phyloP scores from a whole-genome alignment of 2,797 vertebrate genomes.

The Echeneis naucrates region DNA sequence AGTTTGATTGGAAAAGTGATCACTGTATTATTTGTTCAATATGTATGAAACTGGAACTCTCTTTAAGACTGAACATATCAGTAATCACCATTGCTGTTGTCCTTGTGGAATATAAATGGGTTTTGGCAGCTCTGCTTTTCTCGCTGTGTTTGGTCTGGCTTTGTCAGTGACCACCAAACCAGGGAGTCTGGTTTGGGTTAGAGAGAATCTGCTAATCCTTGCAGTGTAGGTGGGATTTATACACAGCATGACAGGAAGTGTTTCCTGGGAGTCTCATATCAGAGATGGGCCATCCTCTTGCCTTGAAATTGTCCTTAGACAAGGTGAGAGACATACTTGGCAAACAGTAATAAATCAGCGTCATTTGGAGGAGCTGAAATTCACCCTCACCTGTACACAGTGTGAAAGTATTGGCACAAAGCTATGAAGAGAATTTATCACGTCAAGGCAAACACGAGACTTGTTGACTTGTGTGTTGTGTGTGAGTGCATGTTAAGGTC shows the following conservation, averaged over 20 bases:
- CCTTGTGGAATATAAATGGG: background rate
- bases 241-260: background rate
- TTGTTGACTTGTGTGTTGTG: background rate
- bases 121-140: background rate
- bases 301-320: conserved; percentile 12
- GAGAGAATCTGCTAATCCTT: background rate
- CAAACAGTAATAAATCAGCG: conserved; percentile 16
- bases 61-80: background rate
- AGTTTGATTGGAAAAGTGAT: background rate
- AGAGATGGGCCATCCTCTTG: background rate
- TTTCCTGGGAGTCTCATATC: background rate
- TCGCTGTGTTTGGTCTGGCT: background rate
- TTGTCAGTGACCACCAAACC: background rate
- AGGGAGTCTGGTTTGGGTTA: background rate
- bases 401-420: conserved; percentile 56
- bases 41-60: no score
- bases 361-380: conserved; percentile 26
- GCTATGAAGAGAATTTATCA: conserved; percentile 59
- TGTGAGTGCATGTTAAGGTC: background rate
- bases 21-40: no score
- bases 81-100: background rate
- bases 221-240: background rate
- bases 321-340: background rate
- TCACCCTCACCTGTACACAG: background rate
- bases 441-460: conserved; percentile 18